Base-by-base conservation (phyloP, 2,888 invertebrate genomes). In the Pimpla rufipes region DNA sequence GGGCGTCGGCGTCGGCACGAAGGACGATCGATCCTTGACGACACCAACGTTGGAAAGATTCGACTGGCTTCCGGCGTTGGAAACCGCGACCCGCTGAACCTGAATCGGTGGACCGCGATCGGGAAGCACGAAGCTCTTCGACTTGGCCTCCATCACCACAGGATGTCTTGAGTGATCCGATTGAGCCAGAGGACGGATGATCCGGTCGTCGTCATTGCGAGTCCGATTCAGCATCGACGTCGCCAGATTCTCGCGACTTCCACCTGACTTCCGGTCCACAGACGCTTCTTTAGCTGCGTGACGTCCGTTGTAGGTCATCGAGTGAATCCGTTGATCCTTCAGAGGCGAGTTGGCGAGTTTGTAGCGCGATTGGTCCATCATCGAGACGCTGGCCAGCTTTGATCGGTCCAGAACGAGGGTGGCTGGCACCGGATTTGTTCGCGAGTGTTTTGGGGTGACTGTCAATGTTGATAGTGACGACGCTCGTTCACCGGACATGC, bases 71-170 rank as follows among this genome's bases (percentile, higher is more conserved):
- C 85, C 87, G 85, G 81, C 5, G 29, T 29, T 29, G 29, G 29
- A 29, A 2, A 5, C 29, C 3, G 29, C 66, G 10, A 76, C 52
- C 70, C 47, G 74, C 29, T 57, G 47, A 40, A 3, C 18, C 4
- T 13, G 7, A 0, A 59, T 57, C 16, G 40, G 16, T 3, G 81
- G 37, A 8, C 55, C 70, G 18, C 81, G 90, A 86, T 90, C 90
- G 74, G 91, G 91, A 74, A 92, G 87, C 37, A 91, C 88, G 83
- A 92, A 91, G 62, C 91, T 92, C 87, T 90, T 91, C 37, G 91
- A 91, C 81, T 91, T 91, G 67, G 88, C 91, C 64, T 91, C 92
- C 76, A 90, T 84, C 87, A 90, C 88, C 83, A 88, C 87, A 11
- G 89, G 85, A 78, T 89, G 88, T 87, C 89, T 89, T 45, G 85